Percentiles rank a stretch among this genome's conserved stretches.
Evolutionary conservation across 1,140 invertebrate genomes (phyloP).

Genomic region (Dendroctonus valens): DNA sequence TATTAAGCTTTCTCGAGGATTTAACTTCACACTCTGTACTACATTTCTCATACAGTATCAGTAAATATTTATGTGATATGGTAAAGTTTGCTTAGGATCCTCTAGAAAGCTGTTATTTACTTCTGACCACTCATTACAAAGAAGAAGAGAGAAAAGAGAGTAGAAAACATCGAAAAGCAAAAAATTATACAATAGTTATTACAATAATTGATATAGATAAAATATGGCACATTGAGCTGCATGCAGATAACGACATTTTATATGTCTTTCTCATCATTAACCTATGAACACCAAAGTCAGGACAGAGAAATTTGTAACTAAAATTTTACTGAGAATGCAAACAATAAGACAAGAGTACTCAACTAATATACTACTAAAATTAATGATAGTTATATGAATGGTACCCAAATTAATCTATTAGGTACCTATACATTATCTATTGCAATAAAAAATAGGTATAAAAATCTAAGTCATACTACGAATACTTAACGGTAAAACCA

Average conservation of each 20-base stretch:
- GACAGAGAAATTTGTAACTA: not conserved
- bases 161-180: conserved; percentile 35
- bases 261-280: conserved; percentile 8
- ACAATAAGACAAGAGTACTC: conserved; percentile 18
- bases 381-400: no score
- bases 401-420: no score
- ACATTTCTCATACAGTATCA: not conserved
- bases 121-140: conserved; percentile 46
- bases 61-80: not conserved
- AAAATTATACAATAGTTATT: conserved; percentile 27
- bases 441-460: no score
- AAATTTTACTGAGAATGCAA: not conserved
- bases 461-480: no score
- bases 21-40: conserved; percentile 1
- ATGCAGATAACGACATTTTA: conserved; percentile 34
- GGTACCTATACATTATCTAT: no score
- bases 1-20: conserved; percentile 27
- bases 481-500: no score
- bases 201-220: conserved; percentile 20
- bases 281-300: conserved; percentile 6
- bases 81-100: not conserved
- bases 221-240: conserved; percentile 45
- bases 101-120: conserved; percentile 27
- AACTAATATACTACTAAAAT: conserved; percentile 41
- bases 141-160: conserved; percentile 38